phyloP scores from a whole-genome alignment of 2,797 vertebrate genomes.

The Heteromormyrus szaboi region DNA sequence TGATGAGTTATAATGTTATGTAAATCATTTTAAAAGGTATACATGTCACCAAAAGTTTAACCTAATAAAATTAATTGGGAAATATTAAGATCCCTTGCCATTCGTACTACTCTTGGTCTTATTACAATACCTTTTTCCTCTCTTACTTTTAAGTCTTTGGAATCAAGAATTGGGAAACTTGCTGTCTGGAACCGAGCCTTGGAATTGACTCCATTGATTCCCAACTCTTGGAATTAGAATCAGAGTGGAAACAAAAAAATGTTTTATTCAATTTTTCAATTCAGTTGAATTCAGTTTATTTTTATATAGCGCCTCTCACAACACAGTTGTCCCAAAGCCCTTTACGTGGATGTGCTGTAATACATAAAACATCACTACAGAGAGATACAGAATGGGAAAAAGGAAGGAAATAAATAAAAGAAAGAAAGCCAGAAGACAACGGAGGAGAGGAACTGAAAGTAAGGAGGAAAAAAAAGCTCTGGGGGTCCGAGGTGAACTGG shows the following conservation, averaged over 20 bases:
- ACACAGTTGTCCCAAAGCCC: too few relatives aligned
- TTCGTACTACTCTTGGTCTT: neutral
- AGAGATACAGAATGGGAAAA: neutral
- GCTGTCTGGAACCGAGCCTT: neutral
- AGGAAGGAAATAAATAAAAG: neutral
- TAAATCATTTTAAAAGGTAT: neutral
- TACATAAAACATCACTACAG: too few relatives aligned
- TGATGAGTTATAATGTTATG: neutral
- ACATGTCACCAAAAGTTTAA: neutral
- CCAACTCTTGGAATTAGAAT: neutral
- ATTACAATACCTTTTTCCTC: neutral
- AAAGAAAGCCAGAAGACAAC: neutral
- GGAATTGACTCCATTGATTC: neutral
- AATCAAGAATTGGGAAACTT: neutral
- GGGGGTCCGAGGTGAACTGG: neutral
- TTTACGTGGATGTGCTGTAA: too few relatives aligned
- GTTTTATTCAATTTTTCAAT: neutral
- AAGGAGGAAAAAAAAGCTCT: neutral
- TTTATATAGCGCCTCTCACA: too few relatives aligned
- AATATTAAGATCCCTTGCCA: neutral
- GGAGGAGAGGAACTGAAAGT: neutral
- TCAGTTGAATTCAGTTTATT: too few relatives aligned
- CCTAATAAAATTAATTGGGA: neutral
- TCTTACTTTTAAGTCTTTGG: neutral
- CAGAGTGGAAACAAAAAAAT: neutral